Evolutionary conservation across 2,888 invertebrate species (phyloP), one percentile per base, ranked within the genome.

Genomic region (Seira sanloemensis): DNA sequence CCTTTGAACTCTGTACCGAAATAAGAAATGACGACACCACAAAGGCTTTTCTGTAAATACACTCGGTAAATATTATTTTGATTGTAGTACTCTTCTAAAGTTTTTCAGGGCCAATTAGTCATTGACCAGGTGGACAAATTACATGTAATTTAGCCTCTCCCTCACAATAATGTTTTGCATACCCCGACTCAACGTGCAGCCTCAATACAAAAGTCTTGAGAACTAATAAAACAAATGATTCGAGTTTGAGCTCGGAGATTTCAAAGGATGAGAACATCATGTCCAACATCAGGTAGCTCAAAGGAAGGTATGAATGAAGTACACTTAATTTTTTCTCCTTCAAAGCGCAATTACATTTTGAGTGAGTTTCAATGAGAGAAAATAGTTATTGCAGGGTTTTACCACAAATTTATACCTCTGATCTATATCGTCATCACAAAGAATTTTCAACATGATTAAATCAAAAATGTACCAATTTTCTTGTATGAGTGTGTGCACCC

Each of bases 371-470:
- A 62, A 62, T 62, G 23, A 62, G 7, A 23, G 21, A 2, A 62
- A 62, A 72, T 50, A 23, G 69, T 76, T 74, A 69, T n/a, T 19
- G 68, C 18, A 68, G 80, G 80, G 80, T 80, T 80, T 80, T 80
- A 80, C 80, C 80, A 80, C 80, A 80, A 74, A 80, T 80, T 67
- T 46, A 67, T 78, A 78, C 66, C 78, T 72, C 67, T 72, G 65
- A 78, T 58, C 78, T 12, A 62, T 25, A 26, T 50, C 65, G 26
- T 58, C 68, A 58, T 69, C 74, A 74, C 27, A n/a, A 62, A 21
- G 62, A 62, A 62, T 62, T 62, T 23, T 62, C 16, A 62, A 21
- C 21, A 62, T 62, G 21, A 62, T 62, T 23, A 62, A 62, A 62
- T 62, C 62, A 62, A 16, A 62, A 62, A n/a, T n/a, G n/a, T 37